A percentile compares a stretch with the other conserved stretches of the same genome.
These are phyloP conservation scores for Parotia lawesii DNA, from an alignment of 2,113 vertebrate species.

Conservation along the genomic window DNA sequence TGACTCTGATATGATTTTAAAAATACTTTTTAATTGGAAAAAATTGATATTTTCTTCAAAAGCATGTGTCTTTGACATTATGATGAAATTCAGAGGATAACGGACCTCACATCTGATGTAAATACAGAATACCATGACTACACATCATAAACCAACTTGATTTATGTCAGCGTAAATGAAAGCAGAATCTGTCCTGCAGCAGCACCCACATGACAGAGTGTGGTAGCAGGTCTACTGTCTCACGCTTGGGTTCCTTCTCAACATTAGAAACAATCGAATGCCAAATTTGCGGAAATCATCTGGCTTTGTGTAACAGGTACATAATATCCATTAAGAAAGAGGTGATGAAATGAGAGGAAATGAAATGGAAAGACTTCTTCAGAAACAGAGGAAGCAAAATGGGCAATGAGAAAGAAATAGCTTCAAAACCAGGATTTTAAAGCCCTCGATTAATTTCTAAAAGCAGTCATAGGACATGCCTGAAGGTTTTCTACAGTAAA, in stretches of 20 bases:
- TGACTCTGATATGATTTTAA: not conserved
- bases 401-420: not conserved
- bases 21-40: not conserved
- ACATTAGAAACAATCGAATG: not conserved
- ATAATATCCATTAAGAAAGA: not conserved
- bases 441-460: not conserved
- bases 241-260: rapidly evolving
- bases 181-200: not conserved
- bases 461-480: not conserved
- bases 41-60: not conserved
- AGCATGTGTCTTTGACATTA: not conserved
- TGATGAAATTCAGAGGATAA: not conserved
- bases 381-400: not conserved
- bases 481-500: not conserved
- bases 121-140: not conserved
- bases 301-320: not conserved
- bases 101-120: not conserved
- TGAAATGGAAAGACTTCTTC: not conserved
- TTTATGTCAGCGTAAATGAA: not conserved
- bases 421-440: not conserved
- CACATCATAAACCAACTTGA: not conserved
- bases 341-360: not conserved
- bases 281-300: not conserved
- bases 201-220: not conserved
- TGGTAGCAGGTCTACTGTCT: not conserved